Evolutionary conservation across 2,113 vertebrate species (phyloP).

Genomic region (Glaucidium brasilianum): DNA sequence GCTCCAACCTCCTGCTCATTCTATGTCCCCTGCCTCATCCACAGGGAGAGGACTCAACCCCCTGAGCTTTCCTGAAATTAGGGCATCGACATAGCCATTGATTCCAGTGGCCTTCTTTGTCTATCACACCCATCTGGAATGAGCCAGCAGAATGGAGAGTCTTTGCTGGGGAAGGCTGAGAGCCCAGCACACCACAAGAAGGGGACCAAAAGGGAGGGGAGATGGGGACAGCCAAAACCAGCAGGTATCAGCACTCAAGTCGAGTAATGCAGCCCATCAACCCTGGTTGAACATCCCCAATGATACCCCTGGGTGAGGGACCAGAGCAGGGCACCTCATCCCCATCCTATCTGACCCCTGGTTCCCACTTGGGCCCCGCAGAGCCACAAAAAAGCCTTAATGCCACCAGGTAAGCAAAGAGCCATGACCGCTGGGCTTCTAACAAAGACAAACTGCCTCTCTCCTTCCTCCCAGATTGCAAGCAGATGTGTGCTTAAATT

Average conservation of each 20-base stretch:
- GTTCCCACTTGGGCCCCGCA: not conserved
- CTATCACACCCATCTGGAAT: not conserved
- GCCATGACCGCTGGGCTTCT: not conserved
- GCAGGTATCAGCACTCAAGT: not conserved
- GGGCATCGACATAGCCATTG: not conserved
- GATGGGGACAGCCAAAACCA: not conserved
- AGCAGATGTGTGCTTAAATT: conserved; percentile 65
- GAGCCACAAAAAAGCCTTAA: not conserved
- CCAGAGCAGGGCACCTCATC: not conserved
- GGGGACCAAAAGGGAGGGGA: not conserved
- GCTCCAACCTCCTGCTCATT: not conserved
- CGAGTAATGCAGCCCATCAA: not conserved
- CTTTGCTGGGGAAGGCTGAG: not conserved
- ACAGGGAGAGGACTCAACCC: not conserved
- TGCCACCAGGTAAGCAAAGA: conserved; percentile 32
- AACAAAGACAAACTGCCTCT: conserved; percentile 47
- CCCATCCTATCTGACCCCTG: not conserved
- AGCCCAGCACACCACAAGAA: not conserved
- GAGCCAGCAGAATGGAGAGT: fast-evolving
- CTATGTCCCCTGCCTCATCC: not conserved
- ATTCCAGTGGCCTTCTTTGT: not conserved
- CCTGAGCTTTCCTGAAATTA: not conserved
- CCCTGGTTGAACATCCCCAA: fast-evolving
- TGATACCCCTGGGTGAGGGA: fast-evolving
- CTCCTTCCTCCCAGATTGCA: conserved; percentile 58